Base-by-base conservation (phyloP, 1,140 invertebrate species). In the Drosophila ogumai region DNA sequence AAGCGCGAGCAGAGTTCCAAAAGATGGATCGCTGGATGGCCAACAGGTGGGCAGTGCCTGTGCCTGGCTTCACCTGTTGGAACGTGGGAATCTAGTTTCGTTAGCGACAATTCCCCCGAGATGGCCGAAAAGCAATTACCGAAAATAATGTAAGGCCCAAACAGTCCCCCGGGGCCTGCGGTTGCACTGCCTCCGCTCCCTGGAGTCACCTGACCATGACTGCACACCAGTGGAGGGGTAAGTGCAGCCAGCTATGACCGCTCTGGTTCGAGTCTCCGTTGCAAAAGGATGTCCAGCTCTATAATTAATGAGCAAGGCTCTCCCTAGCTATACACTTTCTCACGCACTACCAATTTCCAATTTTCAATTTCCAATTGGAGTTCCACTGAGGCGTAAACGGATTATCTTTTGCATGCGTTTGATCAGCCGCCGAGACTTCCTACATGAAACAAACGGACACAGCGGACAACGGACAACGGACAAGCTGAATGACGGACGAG, bases 341-440 rank as follows among this genome's bases (percentile, higher is more conserved):
- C 79, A 76, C 66, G 75, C 65, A 66, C 49, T 61, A 43, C 32
- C 74, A 67, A 67, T 79, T 79, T 72, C 38, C 43, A 41, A 73
- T 72, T 72, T 82, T 28, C 46, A 74, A 75, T 71, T 79, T 66
- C 55, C 69, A 79, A 75, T 82, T 73, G 75, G 40, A 75, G 63
- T 72, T 47, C 75, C 80, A 77, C 40, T 71, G 66, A 79, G 72
- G 65, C 80, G 61, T 80, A 80, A 84, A 82, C 72, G 82, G 82
- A 87, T 84, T 87, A 87, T 74, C 80, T 77, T 71, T 73, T 66
- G 75, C 82, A 88, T 84, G 76, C 65, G 52, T 77, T 78, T 78
- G 75, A 78, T 78, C 66, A 49, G 58, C 75, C 75, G 75, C 75
- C 65, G 41, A 52, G 50, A 71, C 75, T 77, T 78, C 73, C 73